Base-by-base conservation (phyloP, 2,797 vertebrate genomes). In the Smutsia gigantea region DNA sequence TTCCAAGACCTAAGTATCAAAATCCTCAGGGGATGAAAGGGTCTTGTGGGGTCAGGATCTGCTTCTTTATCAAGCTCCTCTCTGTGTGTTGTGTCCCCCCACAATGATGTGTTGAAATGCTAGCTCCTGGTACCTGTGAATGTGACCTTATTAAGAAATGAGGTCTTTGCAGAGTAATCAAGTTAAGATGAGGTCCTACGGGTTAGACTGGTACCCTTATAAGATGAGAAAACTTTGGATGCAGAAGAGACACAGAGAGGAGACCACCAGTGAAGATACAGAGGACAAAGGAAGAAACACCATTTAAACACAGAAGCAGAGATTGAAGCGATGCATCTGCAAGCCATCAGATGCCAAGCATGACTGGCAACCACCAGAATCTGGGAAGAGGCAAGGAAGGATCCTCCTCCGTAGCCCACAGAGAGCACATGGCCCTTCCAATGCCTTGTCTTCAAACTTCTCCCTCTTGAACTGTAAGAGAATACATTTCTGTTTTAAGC, bases 61-160 rank as follows among this genome's bases (percentile, higher is more conserved):
- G 31, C 53, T 64, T 75, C 8, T 75, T 90, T 94, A 82, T 55
- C 64, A 64, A 81, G 25, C 10, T 64, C 4, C 4, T 12, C 69
- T 25, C 12, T 86, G 42, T 39, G 9, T 77, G 55, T 85, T 75
- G 25, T 71, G 66, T 59, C n/a, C 2, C 19, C 42, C 15, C 9
- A 37, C 68, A 87, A 46, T 57, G 18, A 64, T 72, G 17, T 78
- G 18, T 37, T 63, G 10, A 69, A 64, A 7, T 59, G 57, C 53
- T 39, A 90, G 75, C 42, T 74, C 31, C 13, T 34, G 11, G 46
- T 59, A 49, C 10, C 25, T 46, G 15, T 51, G 42, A 66, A n/a
- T 89, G 42, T 71, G 74, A 81, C 14, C 17, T 90, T 78, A 78
- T 68, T 61, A 92, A 71, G 51, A 87, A 87, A 84, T n/a, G 85